Conservation (phyloP, 1,140 invertebrate genomes). For the Ganaspis sp. region DNA sequence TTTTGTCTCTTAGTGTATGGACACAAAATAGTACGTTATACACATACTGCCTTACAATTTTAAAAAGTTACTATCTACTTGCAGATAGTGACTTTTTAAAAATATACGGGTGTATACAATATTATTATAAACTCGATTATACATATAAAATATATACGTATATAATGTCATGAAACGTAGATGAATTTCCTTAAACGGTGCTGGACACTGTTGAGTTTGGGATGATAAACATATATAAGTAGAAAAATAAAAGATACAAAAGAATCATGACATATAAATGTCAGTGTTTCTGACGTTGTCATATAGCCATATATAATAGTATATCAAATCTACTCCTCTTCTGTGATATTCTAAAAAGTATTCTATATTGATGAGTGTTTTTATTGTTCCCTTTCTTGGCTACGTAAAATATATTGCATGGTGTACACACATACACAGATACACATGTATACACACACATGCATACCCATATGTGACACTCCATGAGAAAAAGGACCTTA, state of each 20-base stretch:
- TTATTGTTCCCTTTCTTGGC: conserved; percentile 4
- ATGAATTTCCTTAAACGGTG: neutral
- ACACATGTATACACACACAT: too few relatives aligned
- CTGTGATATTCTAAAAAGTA: conserved; percentile 51
- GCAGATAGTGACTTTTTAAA: too few relatives aligned
- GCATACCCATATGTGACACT: too few relatives aligned
- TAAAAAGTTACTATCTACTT: too few relatives aligned
- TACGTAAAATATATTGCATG: neutral
- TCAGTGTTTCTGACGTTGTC: conserved; percentile 1
- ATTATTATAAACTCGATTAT: neutral
- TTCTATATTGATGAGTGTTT: conserved; percentile 13
- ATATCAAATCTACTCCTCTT: conserved; percentile 43
- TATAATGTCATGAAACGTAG: too few relatives aligned
- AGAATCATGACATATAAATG: neutral
- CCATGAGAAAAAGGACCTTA: too few relatives aligned
- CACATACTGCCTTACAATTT: too few relatives aligned
- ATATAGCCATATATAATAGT: neutral
- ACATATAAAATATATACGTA: neutral
- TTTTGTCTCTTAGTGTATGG: too few relatives aligned
- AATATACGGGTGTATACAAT: neutral
- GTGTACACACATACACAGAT: neutral
- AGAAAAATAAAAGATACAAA: neutral
- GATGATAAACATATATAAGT: conserved; percentile 9
- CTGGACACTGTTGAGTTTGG: conserved; percentile 4
- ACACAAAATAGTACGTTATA: too few relatives aligned